Base-by-base conservation (phyloP, 2,113 vertebrate genomes). In the Corythoichthys haematopterus region DNA sequence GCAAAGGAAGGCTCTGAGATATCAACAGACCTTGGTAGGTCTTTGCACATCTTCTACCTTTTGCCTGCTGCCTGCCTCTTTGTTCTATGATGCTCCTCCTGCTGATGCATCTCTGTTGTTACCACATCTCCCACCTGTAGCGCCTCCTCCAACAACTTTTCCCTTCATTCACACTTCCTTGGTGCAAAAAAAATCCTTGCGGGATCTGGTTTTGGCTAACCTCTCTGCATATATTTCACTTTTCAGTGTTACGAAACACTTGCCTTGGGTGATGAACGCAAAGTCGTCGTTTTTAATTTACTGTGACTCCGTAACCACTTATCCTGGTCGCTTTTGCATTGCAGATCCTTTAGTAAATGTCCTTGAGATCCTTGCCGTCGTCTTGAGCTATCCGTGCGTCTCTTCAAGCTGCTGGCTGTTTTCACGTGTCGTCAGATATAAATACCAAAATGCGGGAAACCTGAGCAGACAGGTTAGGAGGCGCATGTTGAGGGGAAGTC, bases 11-110 rank as follows among this genome's bases (percentile, higher is more conserved):
- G 88, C 93, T 2, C 91, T 95, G 75, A 91, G 81, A 69, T 95
- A 95, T 88, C 94, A 94, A 60, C 92, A 93, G 80, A 94, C 94
- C 77, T 88, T 95, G 94, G 94, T 96, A 89, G 84, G 89, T 84
- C 75, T 84, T 77, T 75, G 43, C 64, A 60, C 63, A 50, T 55
- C 70, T 77, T 43, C 64, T 58, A 58, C 72, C 74, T 87, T 72
- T 11, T 71, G 62, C 57, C 35, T 70, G n/a, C 66, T 36, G 1
- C 57, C 56, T 55, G 62, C 40, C 72, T 13, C 13, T 68, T 3
- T 6, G 16, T 6, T n/a, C 20, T 66, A 20, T 13, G 51, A 45
- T 45, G 47, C 33, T 57, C 2, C 14, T 4, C 2, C 56, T 43
- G 13, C 50, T 55, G 62, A 62, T 63, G 60, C 68, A 64, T 55